Percentiles rank a stretch among this genome's conserved stretches.
These are phyloP conservation scores for Lypha dubia DNA, from an alignment of 2,888 invertebrate species.

Conservation along the genomic window DNA sequence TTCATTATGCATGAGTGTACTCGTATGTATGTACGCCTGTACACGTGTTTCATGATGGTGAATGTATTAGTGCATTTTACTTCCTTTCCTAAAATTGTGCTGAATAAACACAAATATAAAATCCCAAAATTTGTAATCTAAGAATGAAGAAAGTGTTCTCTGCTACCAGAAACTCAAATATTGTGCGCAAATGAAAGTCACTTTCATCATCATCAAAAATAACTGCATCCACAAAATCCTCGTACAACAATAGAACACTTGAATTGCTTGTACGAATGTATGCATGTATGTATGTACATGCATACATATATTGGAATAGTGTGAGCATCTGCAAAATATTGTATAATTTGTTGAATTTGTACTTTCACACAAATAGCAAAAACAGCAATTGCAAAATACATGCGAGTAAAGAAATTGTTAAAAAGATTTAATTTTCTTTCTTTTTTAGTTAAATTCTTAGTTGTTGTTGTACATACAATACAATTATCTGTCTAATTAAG, in stretches of 20 bases:
- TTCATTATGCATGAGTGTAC: too few relatives aligned
- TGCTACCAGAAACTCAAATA: neutral
- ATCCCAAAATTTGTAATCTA: conserved; percentile 51
- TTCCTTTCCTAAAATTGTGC: conserved; percentile 56
- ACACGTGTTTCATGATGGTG: neutral
- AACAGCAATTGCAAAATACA: neutral
- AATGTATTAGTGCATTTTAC: conserved; percentile 48
- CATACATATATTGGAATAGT: conserved; percentile 2
- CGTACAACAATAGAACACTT: neutral
- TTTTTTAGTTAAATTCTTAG: neutral
- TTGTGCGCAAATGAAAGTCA: conserved; percentile 15
- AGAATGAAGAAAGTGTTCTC: conserved; percentile 44
- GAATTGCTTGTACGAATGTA: too few relatives aligned
- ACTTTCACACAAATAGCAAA: conserved; percentile 17
- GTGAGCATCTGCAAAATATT: conserved; percentile 55
- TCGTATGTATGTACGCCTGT: neutral
- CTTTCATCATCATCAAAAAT: conserved; percentile 18
- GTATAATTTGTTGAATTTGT: conserved; percentile 44
- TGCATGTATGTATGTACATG: too few relatives aligned
- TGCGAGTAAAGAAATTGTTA: too few relatives aligned
- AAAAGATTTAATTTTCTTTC: neutral
- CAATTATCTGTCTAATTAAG: conserved; percentile 12
- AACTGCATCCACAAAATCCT: neutral
- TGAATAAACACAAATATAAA: conserved; percentile 44
- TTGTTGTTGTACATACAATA: neutral